Evolutionary conservation across 2,888 invertebrate species (phyloP).

Genomic region (Linyphia triangularis): DNA sequence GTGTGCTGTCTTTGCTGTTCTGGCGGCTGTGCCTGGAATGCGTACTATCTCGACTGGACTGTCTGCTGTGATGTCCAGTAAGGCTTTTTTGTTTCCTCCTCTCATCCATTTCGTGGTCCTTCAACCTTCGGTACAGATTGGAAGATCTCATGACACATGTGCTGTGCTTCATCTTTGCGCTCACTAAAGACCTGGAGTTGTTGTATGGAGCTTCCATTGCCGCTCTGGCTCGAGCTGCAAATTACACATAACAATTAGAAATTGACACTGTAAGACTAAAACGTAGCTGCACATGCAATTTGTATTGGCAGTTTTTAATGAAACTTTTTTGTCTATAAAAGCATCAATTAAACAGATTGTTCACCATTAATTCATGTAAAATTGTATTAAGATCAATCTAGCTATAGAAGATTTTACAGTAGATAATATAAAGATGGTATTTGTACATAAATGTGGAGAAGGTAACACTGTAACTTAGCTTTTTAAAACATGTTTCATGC

Average conservation of each 20-base stretch:
- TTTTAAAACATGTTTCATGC: too few species aligned
- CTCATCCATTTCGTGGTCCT: constrained; percentile 76
- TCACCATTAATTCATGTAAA: too few species aligned
- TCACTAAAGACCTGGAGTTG: constrained; percentile 92
- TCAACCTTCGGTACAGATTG: constrained; percentile 89
- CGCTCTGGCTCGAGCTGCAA: constrained; percentile 86
- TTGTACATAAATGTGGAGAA: too few species aligned
- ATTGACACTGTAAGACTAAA: background rate
- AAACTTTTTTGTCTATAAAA: background rate
- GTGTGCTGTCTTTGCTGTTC: constrained; percentile 76
- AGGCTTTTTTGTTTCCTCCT: constrained; percentile 72
- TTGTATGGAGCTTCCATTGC: constrained; percentile 97
- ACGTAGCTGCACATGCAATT: background rate
- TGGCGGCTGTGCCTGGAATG: constrained; percentile 77
- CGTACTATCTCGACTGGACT: constrained; percentile 83
- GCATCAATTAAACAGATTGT: too few species aligned
- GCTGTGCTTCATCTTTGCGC: constrained; percentile 95
- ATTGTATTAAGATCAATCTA: too few species aligned
- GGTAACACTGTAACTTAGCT: too few species aligned
- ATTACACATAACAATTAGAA: background rate
- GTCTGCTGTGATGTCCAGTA: constrained; percentile 82
- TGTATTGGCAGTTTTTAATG: background rate
- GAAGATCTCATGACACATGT: constrained; percentile 95
- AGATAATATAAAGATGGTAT: too few species aligned
- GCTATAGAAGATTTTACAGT: too few species aligned